Conservation (phyloP, 2,888 invertebrate species). For the Dicyrtomina minuta region DNA sequence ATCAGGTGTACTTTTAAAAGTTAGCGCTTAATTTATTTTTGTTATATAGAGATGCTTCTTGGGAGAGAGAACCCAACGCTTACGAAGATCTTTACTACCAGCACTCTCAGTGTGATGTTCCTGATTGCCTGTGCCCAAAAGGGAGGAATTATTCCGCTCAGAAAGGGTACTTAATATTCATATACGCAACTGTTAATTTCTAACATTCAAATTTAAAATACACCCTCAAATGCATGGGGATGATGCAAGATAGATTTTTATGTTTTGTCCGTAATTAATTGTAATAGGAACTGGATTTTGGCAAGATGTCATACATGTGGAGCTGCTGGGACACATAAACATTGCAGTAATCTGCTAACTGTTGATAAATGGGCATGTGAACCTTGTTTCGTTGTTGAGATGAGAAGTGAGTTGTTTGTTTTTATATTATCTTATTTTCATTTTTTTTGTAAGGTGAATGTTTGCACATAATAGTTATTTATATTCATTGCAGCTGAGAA, state of each 20-base stretch:
- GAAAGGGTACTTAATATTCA: conserved; percentile 58
- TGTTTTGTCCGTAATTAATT: no score
- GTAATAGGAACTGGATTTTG: conserved; percentile 62
- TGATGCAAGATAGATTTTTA: not conserved
- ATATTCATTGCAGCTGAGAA: conserved; percentile 23
- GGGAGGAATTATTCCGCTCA: conserved; percentile 60
- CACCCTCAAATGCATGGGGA: not conserved
- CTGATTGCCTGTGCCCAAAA: conserved; percentile 63
- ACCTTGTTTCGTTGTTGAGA: conserved; percentile 56
- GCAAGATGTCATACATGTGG: conserved; percentile 63
- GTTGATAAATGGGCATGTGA: conserved; percentile 59
- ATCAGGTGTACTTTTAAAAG: no score
- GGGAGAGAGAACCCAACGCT: conserved; percentile 79
- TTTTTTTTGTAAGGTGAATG: not conserved
- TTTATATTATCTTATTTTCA: not conserved
- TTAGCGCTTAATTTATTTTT: no score
- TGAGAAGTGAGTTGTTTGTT: conserved; percentile 21
- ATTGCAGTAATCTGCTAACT: conserved; percentile 58
- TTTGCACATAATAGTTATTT: not conserved
- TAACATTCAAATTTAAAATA: not conserved
- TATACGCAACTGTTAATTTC: conserved; percentile 37
- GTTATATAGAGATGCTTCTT: conserved; percentile 78
- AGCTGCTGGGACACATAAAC: conserved; percentile 61
- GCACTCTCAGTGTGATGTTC: conserved; percentile 65
- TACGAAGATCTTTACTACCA: conserved; percentile 70